Evolutionary conservation across 2,888 invertebrate species (phyloP), one percentile per base, ranked within the genome.

Genomic region (Tachina grossa): DNA sequence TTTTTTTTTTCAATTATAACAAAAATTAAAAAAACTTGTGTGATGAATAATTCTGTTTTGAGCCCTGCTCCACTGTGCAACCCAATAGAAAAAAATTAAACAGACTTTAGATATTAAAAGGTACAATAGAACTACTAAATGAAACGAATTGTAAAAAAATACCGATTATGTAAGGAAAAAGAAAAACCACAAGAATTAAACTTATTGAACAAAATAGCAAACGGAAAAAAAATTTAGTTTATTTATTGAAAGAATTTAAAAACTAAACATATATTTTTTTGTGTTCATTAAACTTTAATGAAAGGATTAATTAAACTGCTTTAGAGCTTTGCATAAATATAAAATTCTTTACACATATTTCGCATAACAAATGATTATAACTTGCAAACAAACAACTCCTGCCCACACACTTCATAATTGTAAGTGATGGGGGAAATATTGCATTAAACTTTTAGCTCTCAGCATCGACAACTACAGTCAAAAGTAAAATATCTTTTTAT

Each of bases 271-370:
- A 66, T 55, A 43, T 22, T 19, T n/a, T 5, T 19, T 39, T 1
- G 41, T 31, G 31, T 6, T 31, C 6, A 14, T 22, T 59, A 5
- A 77, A 75, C 47, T 61, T 71, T 47, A 77, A 74, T 47, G 57
- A 43, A 49, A 49, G n/a, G 19, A 90, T 91, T 90, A 91, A 91
- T 91, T 91, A 90, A 81, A 81, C 90, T 89, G 89, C 88, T 88
- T 71, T 51, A 45, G 47, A 22, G 41, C 47, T 71, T 0, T 31
- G 9, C 14, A 49, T n/a, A 81, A 68, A 69, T 31, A 47, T 10
- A 61, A 87, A 86, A 89, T 90, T 87, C 89, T 88, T 57, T 61
- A 86, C 88, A 84, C 81, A 87, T 88, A 87, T 87, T 87, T 87
- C 69, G 88, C 87, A 88, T 87, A 82, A 85, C 85, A 88, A 88